These are phyloP conservation scores for Hemiscyllium ocellatum DNA, from an alignment of 2,113 vertebrate species.

Conservation along the genomic window DNA sequence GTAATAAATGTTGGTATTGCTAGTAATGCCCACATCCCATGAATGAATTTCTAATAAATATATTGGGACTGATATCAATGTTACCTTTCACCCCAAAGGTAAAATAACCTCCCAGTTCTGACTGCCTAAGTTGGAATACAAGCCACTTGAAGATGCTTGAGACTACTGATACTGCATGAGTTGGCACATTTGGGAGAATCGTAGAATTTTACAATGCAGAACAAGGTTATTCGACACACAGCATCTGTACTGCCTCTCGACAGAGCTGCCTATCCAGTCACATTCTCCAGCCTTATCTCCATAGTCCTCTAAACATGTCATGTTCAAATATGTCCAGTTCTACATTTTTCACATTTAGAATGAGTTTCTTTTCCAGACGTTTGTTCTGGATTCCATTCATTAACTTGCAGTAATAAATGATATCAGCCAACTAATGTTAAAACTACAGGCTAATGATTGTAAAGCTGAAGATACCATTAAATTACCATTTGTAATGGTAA, in stretches of 20 bases:
- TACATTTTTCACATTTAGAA: neutral
- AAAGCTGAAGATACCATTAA: neutral
- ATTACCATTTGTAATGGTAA: neutral
- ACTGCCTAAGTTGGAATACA: neutral
- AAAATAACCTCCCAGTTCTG: neutral
- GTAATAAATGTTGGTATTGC: neutral
- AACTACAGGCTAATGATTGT: neutral
- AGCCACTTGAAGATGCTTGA: neutral
- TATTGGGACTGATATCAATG: neutral
- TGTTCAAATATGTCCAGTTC: no score
- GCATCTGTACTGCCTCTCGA: no score
- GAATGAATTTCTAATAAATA: neutral
- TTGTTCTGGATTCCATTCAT: neutral
- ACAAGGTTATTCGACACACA: no score
- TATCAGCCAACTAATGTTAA: neutral
- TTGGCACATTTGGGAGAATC: neutral
- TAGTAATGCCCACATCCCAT: neutral
- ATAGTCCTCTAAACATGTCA: no score
- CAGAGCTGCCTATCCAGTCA: no score
- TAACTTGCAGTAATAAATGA: neutral
- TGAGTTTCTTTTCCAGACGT: neutral
- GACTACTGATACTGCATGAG: neutral
- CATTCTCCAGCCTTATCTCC: no score
- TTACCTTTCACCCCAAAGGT: neutral
- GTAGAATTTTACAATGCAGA: no score